A percentile compares a stretch with the other conserved stretches of the same genome.
Conservation (phyloP, 2,888 invertebrate genomes). For the Cremastobaeus sp. region DNA sequence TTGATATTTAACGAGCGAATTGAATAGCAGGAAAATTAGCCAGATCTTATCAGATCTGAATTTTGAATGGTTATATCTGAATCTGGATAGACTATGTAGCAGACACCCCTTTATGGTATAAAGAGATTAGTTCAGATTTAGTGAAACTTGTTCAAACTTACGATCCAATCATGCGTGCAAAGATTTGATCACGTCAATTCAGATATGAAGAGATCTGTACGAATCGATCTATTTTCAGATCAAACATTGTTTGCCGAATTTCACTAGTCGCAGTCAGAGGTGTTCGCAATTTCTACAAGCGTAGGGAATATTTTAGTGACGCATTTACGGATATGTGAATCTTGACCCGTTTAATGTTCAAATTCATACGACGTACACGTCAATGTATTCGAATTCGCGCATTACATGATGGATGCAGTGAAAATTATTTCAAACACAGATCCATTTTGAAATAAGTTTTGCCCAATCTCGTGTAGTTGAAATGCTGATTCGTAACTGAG, state of each 20-base stretch:
- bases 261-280: neutral
- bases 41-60: neutral
- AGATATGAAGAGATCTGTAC: too few species aligned
- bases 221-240: conserved; percentile 17
- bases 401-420: conserved; percentile 66
- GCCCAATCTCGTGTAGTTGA: conserved; percentile 66
- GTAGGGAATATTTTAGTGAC: neutral
- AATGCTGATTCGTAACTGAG: conserved; percentile 9
- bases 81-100: too few species aligned
- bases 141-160: neutral
- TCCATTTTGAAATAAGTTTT: conserved; percentile 78
- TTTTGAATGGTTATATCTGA: too few species aligned
- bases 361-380: conserved; percentile 5
- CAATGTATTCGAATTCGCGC: conserved; percentile 48
- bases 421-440: conserved; percentile 77
- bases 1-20: conserved; percentile 70
- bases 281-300: neutral
- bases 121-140: neutral
- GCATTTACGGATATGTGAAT: neutral
- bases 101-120: too few species aligned
- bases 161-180: neutral
- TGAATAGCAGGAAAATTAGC: conserved; percentile 49
- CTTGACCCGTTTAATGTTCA: too few species aligned
- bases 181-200: neutral
- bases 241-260: neutral